phyloP scores from a whole-genome alignment of 30 jellyfish, hydroid and myxozoan species.

The Cassiopea xamachana region DNA sequence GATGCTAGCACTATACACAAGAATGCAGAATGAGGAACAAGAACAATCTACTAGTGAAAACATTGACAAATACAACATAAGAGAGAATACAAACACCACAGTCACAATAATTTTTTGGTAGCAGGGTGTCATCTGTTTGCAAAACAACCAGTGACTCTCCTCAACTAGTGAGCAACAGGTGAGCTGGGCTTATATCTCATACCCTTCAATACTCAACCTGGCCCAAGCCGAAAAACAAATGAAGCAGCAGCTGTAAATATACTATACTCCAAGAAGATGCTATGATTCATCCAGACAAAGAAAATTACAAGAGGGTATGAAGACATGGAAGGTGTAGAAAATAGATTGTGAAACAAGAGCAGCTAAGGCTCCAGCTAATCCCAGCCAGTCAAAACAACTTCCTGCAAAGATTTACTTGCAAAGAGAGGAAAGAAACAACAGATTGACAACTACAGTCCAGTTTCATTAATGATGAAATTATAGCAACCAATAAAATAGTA shows the following conservation, averaged over 20 bases:
- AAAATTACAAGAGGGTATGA: background rate
- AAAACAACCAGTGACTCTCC: slow-evolving; percentile 56
- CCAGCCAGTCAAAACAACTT: background rate
- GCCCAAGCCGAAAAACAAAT: slow-evolving; percentile 66
- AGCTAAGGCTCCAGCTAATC: background rate
- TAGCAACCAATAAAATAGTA: too few relatives aligned
- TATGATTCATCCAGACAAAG: background rate
- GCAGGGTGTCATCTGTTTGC: slow-evolving; percentile 65
- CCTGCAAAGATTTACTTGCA: background rate
- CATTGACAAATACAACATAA: background rate
- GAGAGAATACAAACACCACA: background rate
- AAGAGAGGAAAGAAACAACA: background rate
- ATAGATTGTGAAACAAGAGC: background rate
- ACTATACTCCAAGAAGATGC: background rate
- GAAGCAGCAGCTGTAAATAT: background rate
- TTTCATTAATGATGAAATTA: background rate
- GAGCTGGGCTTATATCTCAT: slow-evolving; percentile 36
- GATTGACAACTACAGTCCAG: background rate
- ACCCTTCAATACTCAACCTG: slow-evolving; percentile 56
- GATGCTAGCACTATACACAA: background rate
- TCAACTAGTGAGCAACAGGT: slow-evolving; percentile 67
- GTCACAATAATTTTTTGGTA: slow-evolving; percentile 33
- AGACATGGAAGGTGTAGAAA: background rate
- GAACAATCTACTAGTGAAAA: background rate
- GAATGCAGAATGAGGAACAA: background rate